A percentile compares a stretch with the other conserved stretches of the same genome.
phyloP scores from a whole-genome alignment of 2,797 vertebrate species.

The Apogon hyalosoma region DNA sequence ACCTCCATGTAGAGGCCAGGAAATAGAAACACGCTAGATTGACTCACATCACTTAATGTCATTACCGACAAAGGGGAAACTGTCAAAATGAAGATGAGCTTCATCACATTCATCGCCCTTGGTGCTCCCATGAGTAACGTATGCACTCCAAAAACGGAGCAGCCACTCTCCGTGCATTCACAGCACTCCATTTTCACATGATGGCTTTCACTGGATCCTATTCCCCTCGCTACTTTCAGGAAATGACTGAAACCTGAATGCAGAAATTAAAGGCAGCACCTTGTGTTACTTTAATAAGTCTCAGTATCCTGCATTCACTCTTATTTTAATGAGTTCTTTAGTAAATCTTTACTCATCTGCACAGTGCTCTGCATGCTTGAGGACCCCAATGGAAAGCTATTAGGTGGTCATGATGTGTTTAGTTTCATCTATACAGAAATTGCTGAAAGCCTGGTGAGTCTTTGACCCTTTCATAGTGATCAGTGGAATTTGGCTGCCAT shows the following conservation, averaged over 20 bases:
- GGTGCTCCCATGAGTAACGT: constrained; percentile 46
- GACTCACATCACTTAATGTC: constrained; percentile 75
- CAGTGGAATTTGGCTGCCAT: constrained; percentile 31
- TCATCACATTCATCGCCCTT: constrained; percentile 49
- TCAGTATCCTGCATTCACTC: constrained; percentile 12
- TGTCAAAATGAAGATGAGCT: constrained; percentile 75
- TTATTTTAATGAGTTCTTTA: constrained; percentile 9
- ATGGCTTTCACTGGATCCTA: constrained; percentile 18
- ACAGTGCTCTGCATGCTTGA: background rate
- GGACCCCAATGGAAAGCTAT: constrained; percentile 28
- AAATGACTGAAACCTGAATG: constrained; percentile 55
- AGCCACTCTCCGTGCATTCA: constrained; percentile 24
- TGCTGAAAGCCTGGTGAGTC: constrained; percentile 33
- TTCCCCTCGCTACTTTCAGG: constrained; percentile 56
- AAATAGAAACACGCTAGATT: constrained; percentile 69
- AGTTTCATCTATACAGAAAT: constrained; percentile 39
- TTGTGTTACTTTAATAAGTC: constrained; percentile 23
- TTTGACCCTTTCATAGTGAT: constrained; percentile 34
- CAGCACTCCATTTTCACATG: constrained; percentile 22
- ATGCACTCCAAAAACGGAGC: constrained; percentile 36
- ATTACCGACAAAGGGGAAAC: constrained; percentile 67
- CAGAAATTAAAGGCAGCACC: constrained; percentile 41
- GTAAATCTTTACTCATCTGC: constrained; percentile 37
- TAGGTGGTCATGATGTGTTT: constrained; percentile 41
- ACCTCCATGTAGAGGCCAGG: constrained; percentile 49